Evolutionary conservation across 2,888 invertebrate species (phyloP), one percentile per base, ranked within the genome.

Genomic region (Physocephala rufipes): DNA sequence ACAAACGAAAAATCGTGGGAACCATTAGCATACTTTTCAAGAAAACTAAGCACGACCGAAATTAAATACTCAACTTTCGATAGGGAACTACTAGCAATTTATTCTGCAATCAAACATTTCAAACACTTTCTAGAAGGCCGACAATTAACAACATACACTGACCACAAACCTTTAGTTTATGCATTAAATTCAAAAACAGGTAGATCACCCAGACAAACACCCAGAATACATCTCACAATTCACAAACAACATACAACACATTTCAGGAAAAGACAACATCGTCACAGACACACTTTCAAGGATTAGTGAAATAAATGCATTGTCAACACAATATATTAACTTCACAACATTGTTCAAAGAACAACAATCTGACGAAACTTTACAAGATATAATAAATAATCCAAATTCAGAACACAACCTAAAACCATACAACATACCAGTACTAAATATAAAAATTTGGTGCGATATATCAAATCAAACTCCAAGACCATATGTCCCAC

Each of bases 401-500:
- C 63, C 70, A 51, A 65, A 55, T 36, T 64, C 65, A 19, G 21
- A 63, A 45, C 58, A 24, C 24, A 47, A 61, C 19, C 36, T 70
- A n/a, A 58, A 65, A 53, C n/a, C 21, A 59, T 45, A 59, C 43
- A n/a, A 3, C 13, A 66, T 71, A 28, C 21, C 70, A n/a, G 9
- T 12, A 9, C 12, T 58, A 51, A 24, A 47, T 12, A 9, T 53
- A 2, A 3, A 67, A 67, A 28, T 51, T 26, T 67, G 67, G 67
- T 61, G 58, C 16, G 65, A 70, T 65, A 36, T 47, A 1, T 70
- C 65, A 0, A 51, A 36, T 4, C 19, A 28, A 9, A 26, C 2
- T 16, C 36, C 55, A n/a, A 73, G 79, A 7, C 78, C 78, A 2
- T 78, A 70, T 58, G 63, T 79, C 12, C 78, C 78, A n/a, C 19